Base-by-base conservation (phyloP, 1,140 invertebrate species). In the Penaeus japonicus region DNA sequence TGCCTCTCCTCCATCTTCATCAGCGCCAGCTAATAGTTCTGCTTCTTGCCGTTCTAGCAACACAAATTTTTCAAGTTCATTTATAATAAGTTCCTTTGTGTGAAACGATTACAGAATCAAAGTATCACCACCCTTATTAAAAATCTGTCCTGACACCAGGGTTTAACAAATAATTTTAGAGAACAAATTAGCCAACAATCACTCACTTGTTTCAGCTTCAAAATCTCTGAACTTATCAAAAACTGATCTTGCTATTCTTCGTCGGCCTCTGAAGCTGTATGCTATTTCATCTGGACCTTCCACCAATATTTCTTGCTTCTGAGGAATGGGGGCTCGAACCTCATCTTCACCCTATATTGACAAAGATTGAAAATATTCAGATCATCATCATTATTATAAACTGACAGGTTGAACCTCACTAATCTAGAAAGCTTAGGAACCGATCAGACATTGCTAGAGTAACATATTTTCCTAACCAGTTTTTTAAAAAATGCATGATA, bases 221-320 rank as follows among this genome's bases (percentile, higher is more conserved):
- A 95, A 95, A 92, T 95, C 94, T 87, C 95, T 91, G 91, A 95
- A 95, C 89, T 94, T 94, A 92, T 96, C 95, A 92, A 95, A 96
- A 22, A 95, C 94, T 83, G 93, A 94, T 90, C 93, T 93, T 0
- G 93, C 92, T 84, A 92, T 91, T 90, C 93, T 92, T 77, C 92
- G 89, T 91, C 93, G 92, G 87, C 91, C 89, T 87, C 92, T 92
- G 90, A 92, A 93, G 32, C 92, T 92, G 92, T 91, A 86, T 82
- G 90, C 85, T 10, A 89, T 86, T 90, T 94, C 93, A 83, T 91
- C 85, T 53, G 82, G 84, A 18, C 90, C 83, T 91, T 94, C 93
- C 2, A 95, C 93, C 32, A 95, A 91, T 57, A 95, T 93, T 92
- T 95, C 95, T 90, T 94, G 93, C 57, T 93, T 94, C 27, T 95